These are phyloP conservation scores for Apaloderma vittatum DNA, from an alignment of 2,113 vertebrate species.

Conservation along the genomic window DNA sequence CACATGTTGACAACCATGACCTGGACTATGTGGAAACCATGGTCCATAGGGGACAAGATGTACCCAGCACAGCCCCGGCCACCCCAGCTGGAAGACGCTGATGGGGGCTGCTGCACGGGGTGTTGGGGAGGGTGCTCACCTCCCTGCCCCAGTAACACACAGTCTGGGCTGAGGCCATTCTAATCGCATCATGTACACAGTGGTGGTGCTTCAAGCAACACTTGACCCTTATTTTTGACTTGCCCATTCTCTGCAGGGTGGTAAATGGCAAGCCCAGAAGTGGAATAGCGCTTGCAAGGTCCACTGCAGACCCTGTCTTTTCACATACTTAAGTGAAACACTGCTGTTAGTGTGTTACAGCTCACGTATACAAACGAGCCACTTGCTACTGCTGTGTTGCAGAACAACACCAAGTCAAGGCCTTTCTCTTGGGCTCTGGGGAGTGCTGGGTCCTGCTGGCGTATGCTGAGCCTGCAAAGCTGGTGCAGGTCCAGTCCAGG, in stretches of 20 bases:
- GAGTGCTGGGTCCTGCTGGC: not conserved
- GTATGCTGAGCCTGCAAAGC: not conserved
- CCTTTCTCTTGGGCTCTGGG: not conserved
- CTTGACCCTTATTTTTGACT: not conserved
- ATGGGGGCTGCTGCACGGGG: not conserved
- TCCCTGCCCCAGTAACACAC: not conserved
- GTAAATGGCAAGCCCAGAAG: not conserved
- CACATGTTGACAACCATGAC: not conserved
- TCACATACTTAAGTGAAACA: accelerated
- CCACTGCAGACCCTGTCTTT: accelerated
- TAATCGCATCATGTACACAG: accelerated
- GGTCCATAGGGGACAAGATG: not conserved
- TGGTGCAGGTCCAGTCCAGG: too few relatives aligned
- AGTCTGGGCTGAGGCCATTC: not conserved
- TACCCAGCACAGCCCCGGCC: not conserved
- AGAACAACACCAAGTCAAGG: not conserved
- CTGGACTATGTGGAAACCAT: not conserved
- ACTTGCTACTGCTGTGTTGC: not conserved
- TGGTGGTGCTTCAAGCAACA: not conserved
- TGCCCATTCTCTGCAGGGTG: not conserved
- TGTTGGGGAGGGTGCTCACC: not conserved
- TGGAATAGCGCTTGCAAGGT: not conserved
- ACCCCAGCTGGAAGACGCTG: not conserved
- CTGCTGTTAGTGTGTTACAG: not conserved
- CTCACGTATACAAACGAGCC: accelerated